Evolutionary conservation across 2,113 vertebrate species (phyloP).

Genomic region (Rhabdornis inornatus): DNA sequence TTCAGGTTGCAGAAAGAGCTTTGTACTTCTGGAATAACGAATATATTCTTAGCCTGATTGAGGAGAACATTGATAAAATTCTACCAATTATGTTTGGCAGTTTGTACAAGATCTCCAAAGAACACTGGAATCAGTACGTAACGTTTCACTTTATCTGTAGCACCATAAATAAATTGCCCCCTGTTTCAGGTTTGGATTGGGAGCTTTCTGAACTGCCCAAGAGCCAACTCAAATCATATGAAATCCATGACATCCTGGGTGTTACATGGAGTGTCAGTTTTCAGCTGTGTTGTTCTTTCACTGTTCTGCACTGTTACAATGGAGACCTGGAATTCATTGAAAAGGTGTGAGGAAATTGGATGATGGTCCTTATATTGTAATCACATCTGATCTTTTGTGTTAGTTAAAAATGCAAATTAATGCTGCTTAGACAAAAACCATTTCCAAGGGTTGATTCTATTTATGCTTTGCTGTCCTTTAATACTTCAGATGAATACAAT

Average conservation of each 20-base stretch:
- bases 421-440: not conserved
- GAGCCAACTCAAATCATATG: not conserved
- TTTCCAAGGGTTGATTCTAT: not conserved
- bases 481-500: not conserved
- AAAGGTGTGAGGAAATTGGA: not conserved
- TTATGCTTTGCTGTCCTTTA: not conserved
- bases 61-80: conserved; percentile 95
- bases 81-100: conserved; percentile 97
- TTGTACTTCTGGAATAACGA: conserved; percentile 99
- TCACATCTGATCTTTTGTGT: not conserved
- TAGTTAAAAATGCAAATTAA: not conserved
- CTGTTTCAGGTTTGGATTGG: not conserved
- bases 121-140: conserved; percentile 98
- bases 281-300: not conserved
- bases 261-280: not conserved
- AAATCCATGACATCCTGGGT: not conserved
- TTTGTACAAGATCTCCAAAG: conserved; percentile 98
- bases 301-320: not conserved
- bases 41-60: conserved; percentile 97
- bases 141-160: not conserved
- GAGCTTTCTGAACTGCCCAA: too few species aligned
- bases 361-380: not conserved
- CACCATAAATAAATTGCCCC: not conserved
- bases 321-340: not conserved
- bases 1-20: conserved; percentile 94